Evolutionary conservation across 2,113 vertebrate species (phyloP), one percentile per base, ranked within the genome.

Genomic region (Capreolus pygargus): DNA sequence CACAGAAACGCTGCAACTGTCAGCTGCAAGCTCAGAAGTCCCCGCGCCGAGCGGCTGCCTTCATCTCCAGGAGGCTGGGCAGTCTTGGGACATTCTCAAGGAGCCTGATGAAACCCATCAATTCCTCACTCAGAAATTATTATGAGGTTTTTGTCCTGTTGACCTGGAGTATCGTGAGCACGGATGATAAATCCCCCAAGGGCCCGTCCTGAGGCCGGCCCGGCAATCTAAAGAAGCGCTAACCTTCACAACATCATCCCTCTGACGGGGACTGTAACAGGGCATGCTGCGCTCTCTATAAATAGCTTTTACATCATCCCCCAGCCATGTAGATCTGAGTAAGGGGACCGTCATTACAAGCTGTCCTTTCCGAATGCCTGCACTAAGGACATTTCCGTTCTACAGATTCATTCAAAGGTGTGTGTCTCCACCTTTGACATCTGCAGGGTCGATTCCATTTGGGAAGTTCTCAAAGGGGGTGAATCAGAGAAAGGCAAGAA

Each of bases 71-170:
- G 89, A 91, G 64, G 36, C 45, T 30, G 39, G 58, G 43, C 28
- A 11, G 76, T 45, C 58, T 86, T 36, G 45, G 85, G 88, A 57
- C 85, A 30, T 33, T 57, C 64, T 94, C 57, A 57, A 83, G 57
- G 30, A 93, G 50, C n/a, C 89, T 89, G 17, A 57, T 47, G 78
- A 88, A 84, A 87, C 43, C 4, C 50, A 67, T 60, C 76, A 39
- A 89, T 86, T 60, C 30, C 30, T 94, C 78, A 60, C 83, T 85
- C 76, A 94, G 91, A 94, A 89, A 95, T 78, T 14, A 92, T 79
- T 12, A 74, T 13, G 67, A 67, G 91, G 3, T 47, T 87, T 92
- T 78, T 86, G 91, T 97, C 55, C 91, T 47, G 60, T 14, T 89
- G 95, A 95, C 95, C 95, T 55, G 33, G 19, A 39, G 85, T 39